Evolutionary conservation across 2,888 invertebrate species (phyloP).

Genomic region (Xestia ashworthii): DNA sequence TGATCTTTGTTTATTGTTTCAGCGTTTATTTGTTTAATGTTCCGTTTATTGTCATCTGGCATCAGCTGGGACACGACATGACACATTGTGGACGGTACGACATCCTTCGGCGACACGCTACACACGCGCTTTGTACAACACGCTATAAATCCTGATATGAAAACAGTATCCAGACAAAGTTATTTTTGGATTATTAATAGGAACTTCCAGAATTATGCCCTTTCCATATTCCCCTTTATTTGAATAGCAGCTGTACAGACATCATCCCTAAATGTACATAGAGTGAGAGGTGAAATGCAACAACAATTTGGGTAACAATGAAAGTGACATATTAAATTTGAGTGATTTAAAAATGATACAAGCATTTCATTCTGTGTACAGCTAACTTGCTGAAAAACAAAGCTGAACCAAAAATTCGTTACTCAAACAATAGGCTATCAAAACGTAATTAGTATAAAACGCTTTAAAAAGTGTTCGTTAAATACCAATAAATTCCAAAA

Average conservation of each 20-base stretch:
- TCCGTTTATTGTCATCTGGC: conserved; percentile 71
- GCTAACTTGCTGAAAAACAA: conserved; percentile 1
- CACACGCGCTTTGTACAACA: too few species aligned
- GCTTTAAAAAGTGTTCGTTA: background rate
- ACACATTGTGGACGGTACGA: conserved; percentile 62
- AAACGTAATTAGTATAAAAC: background rate
- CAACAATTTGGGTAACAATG: too few species aligned
- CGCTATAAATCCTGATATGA: background rate
- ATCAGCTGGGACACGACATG: conserved; percentile 26
- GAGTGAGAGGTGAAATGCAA: background rate
- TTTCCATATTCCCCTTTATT: background rate
- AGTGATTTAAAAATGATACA: background rate
- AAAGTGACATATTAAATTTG: too few species aligned
- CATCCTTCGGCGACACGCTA: conserved; percentile 47
- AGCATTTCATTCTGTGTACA: background rate
- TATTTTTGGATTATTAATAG: background rate
- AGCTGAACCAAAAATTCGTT: background rate
- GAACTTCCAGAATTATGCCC: background rate
- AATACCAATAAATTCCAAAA: conserved; percentile 34
- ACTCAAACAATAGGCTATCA: background rate
- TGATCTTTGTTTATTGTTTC: conserved; percentile 38
- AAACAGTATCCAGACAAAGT: too few species aligned
- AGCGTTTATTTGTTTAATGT: conserved; percentile 67
- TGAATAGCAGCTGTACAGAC: background rate
- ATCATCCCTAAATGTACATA: background rate